Evolutionary conservation across 2,113 vertebrate genomes (phyloP), one percentile per base, ranked within the genome.

Genomic region (Heterocephalus glaber): DNA sequence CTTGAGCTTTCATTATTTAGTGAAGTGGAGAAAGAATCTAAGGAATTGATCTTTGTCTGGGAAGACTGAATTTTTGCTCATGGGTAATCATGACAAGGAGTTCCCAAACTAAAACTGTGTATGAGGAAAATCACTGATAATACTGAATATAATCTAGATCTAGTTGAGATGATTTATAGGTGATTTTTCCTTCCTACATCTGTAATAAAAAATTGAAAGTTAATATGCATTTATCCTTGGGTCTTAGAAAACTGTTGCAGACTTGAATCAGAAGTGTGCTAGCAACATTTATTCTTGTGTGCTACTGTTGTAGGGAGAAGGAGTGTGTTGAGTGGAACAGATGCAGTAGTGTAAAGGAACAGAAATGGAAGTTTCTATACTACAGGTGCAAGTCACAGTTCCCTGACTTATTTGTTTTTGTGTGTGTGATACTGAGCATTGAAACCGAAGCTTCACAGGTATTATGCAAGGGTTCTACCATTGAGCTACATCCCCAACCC

Each of bases 81-180:
- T 90, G 38, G n/a, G 12, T 84, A 86, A 5, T 89, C 52, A 90
- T 33, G 8, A 92, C 19, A 77, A 41, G 44, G 86, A 92, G 60
- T 90, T 85, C 49, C 17, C 38, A 68, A 60, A 63, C 47, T 88
- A 26, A 54, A 95, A 5, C n/a, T 13, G 61, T 38, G 16, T 28
- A 80, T 77, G 41, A 94, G 72, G 76, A 96, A 90, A 96, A 87
- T 80, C 28, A 20, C 22, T 83, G 26, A 56, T 49, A 93, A 88
- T 35, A 87, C 0, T 83, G 22, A 92, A 97, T 77, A 35, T 95
- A 80, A 85, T 74, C 93, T 74, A 97, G 65, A 96, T 92, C 38
- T 92, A 70, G 14, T 81, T 56, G 65, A 92, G 85, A 86, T 81
- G 35, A 87, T 58, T 84, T 92, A 66, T 41, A 83, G 35, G 54